Evolutionary conservation across 37 sponge, comb jelly and placozoan species (phyloP), one percentile per base, ranked within the genome.

Genomic region (Aplysina aerophoba): DNA sequence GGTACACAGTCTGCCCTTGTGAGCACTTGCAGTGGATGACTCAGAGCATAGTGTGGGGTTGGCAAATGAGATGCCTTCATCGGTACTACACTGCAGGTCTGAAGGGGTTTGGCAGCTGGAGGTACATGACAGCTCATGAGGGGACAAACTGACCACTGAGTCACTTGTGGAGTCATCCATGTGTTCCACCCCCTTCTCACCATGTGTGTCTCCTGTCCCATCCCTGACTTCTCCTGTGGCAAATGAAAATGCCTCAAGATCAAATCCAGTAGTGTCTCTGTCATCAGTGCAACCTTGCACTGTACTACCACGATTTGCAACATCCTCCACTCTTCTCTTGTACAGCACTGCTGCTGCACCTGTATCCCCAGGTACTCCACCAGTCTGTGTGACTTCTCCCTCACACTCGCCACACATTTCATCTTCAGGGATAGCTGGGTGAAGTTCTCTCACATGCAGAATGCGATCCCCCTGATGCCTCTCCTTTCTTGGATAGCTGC

Each of bases 41-140:
- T 17, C 30, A n/a, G 71, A 69, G 71, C 71, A 30, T 30, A 69
- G 34, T 16, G 4, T 33, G 6, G 71, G 71, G 34, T 35, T 69
- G 2, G 71, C 35, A 15, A 54, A 75, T 5, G 78, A 75, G 20
- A 75, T 75, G 0, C 78, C 78, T 41, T 75, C 78, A 75, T 75
- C 78, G 2, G 78, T 75, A 35, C 71, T 69, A 3, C 1, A 4
- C 6, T 3, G 50, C 1, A 69, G 1, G 34, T 69, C 71, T 3
- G 71, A n/a, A 15, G 11, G 1, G 13, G 28, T 69, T 28, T 15
- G 6, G 35, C 27, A 17, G 1, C 34, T 35, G 15, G 71, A 69
- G 50, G 6, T 8, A 44, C 6, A 44, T 8, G 8, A 44, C 8
- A 8, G 6, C 3, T 44, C 50, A 44, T 44, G 50, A 17, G 28